These are phyloP conservation scores for Ciconia stormi DNA, from an alignment of 2,113 vertebrate species.

Conservation along the genomic window DNA sequence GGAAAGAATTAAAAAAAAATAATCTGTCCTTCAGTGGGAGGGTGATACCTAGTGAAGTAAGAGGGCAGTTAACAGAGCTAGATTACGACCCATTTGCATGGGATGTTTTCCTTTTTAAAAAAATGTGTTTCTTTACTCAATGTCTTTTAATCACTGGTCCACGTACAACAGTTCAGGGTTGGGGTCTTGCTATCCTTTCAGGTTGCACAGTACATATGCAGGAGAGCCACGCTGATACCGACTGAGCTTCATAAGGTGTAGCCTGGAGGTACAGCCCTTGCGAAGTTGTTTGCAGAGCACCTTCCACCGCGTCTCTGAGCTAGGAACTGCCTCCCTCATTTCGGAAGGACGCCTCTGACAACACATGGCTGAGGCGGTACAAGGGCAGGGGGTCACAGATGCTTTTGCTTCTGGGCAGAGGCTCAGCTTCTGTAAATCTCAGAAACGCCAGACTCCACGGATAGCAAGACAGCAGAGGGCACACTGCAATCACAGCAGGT, in stretches of 20 bases:
- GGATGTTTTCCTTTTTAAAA: neutral
- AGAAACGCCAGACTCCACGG: neutral
- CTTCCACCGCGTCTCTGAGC: neutral
- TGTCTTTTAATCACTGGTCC: neutral
- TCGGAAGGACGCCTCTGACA: neutral
- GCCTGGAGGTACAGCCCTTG: neutral
- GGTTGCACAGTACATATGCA: neutral
- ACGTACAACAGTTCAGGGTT: neutral
- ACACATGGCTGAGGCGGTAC: neutral
- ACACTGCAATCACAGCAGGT: conserved; percentile 14
- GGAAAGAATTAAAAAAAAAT: neutral
- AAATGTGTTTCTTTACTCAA: neutral
- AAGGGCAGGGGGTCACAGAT: neutral
- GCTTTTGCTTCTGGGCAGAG: neutral
- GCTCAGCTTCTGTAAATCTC: neutral
- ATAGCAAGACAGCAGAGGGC: conserved; percentile 45
- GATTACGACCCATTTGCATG: neutral
- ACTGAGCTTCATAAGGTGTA: accelerated
- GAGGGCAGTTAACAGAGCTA: neutral
- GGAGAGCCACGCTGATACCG: neutral
- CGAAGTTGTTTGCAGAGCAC: neutral
- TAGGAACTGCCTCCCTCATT: neutral
- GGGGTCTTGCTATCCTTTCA: neutral
- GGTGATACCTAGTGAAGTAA: neutral
- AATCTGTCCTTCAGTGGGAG: neutral